phyloP scores from a whole-genome alignment of 2,113 vertebrate genomes.

The Garra rufa region DNA sequence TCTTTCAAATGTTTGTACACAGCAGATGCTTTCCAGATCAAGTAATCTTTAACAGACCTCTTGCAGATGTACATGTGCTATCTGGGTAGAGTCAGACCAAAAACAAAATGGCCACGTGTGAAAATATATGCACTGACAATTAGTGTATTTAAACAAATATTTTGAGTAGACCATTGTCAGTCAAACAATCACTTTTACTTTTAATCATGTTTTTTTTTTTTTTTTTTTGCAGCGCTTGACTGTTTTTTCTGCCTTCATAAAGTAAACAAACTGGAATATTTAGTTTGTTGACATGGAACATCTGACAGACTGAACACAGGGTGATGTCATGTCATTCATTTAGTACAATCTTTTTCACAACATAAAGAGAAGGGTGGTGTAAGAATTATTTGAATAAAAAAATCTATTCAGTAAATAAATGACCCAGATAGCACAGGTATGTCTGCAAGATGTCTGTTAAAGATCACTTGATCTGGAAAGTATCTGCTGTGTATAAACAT shows the following conservation, averaged over 20 bases:
- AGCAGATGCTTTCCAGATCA: too few relatives aligned
- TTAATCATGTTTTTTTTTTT: too few relatives aligned
- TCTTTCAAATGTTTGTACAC: too few relatives aligned
- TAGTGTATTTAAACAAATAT: not conserved
- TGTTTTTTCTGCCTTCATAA: not conserved
- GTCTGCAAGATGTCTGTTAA: too few relatives aligned
- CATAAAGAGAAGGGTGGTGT: not conserved
- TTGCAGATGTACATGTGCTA: too few relatives aligned
- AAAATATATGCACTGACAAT: too few relatives aligned
- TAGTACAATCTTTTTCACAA: not conserved
- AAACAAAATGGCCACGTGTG: not conserved
- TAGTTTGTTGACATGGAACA: not conserved
- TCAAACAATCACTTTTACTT: not conserved
- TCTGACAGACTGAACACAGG: not conserved
- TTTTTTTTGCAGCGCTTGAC: not conserved
- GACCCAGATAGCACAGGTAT: too few relatives aligned
- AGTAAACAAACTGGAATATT: not conserved
- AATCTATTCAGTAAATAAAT: too few relatives aligned
- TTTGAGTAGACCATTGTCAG: not conserved
- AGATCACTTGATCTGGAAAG: too few relatives aligned
- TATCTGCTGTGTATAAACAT: too few relatives aligned
- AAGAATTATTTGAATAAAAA: too few relatives aligned
- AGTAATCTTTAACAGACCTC: too few relatives aligned
- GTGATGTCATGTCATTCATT: not conserved
- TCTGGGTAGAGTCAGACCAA: not conserved